Base-by-base conservation (phyloP, 92 coral and sea anemone genomes). In the Epizoanthus scotinus region DNA sequence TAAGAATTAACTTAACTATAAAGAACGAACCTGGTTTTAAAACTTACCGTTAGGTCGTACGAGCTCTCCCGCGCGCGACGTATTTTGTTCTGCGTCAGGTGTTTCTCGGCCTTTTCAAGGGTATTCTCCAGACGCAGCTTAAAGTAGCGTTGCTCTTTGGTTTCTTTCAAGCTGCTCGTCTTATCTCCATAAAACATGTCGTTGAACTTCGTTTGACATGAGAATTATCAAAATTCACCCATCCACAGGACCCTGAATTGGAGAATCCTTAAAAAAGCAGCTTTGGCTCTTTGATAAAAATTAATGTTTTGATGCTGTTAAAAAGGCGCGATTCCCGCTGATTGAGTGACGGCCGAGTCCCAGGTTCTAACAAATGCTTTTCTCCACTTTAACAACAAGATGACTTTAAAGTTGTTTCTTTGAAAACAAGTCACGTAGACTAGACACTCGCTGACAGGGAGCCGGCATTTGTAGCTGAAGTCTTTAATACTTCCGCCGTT, bases 181-280 rank as follows among this genome's bases (percentile, higher is more conserved):
- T 13, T 72, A 72, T 54, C 54, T 72, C 26, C 64, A 28, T 27
- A 19, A 49, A 54, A 72, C 63, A 72, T 54, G 63, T 72, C 60
- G 36, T 25, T 54, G 15, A 54, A 72, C 21, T 26, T 68, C 27
- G 73, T 8, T 28, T 14, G 18, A 29, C 47, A 24, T 24, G 8
- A 42, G 31, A 19, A 63, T 44, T 18, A 25, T n/a, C 18, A 22
- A 6, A n/a, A 17, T 20, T 8, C 15, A 29, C n/a, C 12, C 25
- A 26, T 25, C 67, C 18, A 24, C 67, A 26, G 18, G 67, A 12
- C 31, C 25, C 18, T 62, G n/a, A n/a, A n/a, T n/a, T n/a, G n/a
- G n/a, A n/a, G n/a, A n/a, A n/a, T n/a, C n/a, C n/a, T n/a, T n/a
- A n/a, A n/a, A n/a, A 34, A 34, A 34, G 5, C 6, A 34, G 40